These are phyloP conservation scores for Rhizomys pruinosus DNA, from an alignment of 2,113 vertebrate genomes.

Conservation along the genomic window DNA sequence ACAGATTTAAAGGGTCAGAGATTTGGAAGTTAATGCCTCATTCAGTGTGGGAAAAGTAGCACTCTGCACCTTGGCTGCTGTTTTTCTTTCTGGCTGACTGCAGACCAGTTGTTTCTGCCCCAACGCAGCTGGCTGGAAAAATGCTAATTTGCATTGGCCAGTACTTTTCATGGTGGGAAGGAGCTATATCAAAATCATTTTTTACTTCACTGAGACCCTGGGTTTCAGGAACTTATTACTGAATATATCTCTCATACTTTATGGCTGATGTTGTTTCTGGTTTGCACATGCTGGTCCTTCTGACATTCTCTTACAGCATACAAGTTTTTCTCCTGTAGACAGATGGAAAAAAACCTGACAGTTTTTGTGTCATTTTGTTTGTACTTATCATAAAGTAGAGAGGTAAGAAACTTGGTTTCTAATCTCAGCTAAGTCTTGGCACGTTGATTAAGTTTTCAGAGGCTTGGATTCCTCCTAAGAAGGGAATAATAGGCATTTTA, in stretches of 20 bases:
- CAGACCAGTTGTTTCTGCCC: conserved; percentile 70
- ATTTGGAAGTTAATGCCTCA: conserved; percentile 86
- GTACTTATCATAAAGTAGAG: background rate
- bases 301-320: background rate
- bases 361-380: conserved; percentile 19
- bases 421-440: background rate
- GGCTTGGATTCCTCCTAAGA: background rate
- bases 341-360: background rate
- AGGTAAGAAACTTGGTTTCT: background rate
- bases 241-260: background rate
- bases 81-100: conserved; percentile 86
- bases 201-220: conserved; percentile 18
- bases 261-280: background rate
- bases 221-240: background rate
- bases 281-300: background rate
- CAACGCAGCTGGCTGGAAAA: conserved; percentile 59
- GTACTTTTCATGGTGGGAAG: conserved; percentile 40
- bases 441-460: background rate
- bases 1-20: conserved; percentile 90
- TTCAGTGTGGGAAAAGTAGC: conserved; percentile 88
- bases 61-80: conserved; percentile 78
- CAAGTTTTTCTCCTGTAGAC: background rate
- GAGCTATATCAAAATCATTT: background rate
- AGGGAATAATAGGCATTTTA: background rate
- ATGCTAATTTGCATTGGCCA: conserved; percentile 33